These are phyloP conservation scores for Heterocephalus glaber DNA, from an alignment of 2,113 vertebrate genomes.

Conservation along the genomic window DNA sequence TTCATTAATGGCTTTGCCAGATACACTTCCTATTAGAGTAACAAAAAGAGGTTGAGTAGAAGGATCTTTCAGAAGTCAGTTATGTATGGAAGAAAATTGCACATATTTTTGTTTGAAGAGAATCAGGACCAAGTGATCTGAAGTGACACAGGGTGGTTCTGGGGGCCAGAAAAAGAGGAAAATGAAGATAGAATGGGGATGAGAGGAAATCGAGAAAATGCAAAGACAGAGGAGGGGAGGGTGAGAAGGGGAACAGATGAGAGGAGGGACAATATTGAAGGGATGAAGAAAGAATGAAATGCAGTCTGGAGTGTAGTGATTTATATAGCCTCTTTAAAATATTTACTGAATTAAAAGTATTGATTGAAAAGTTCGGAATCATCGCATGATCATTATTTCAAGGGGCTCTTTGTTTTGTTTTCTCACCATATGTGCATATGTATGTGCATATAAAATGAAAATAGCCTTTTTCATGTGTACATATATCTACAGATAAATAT, in stretches of 20 bases:
- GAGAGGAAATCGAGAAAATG: not conserved
- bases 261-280: not conserved
- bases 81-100: rapidly evolving
- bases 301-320: not conserved
- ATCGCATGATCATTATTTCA: not conserved
- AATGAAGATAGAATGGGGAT: not conserved
- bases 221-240: not conserved
- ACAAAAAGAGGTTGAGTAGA: not conserved
- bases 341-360: not conserved
- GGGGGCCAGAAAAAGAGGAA: not conserved
- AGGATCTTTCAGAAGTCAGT: not conserved
- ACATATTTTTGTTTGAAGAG: not conserved
- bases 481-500: not conserved
- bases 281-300: not conserved
- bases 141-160: not conserved
- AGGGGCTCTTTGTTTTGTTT: not conserved
- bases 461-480: not conserved
- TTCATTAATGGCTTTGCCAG: not conserved
- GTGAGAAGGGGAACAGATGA: not conserved
- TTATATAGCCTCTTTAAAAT: not conserved
- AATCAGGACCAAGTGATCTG: not conserved
- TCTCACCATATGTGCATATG: not conserved
- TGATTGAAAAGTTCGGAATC: not conserved
- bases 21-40: not conserved
- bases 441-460: not conserved